These are phyloP conservation scores for Anagrus nilaparvatae DNA, from an alignment of 1,140 invertebrate species.

Conservation along the genomic window DNA sequence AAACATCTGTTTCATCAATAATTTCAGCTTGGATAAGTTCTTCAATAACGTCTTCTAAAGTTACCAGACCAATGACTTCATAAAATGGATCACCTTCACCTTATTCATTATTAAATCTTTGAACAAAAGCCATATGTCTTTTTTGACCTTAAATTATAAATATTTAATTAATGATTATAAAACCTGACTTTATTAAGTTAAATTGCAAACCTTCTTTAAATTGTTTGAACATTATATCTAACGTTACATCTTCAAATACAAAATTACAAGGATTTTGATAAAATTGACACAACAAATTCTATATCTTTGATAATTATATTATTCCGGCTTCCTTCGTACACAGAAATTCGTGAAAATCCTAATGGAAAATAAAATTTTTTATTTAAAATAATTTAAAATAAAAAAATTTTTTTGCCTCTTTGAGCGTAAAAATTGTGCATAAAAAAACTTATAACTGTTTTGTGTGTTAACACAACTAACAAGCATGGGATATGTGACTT, in stretches of 20 bases:
- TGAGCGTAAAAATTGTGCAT: too few species aligned
- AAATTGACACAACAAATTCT: constrained; percentile 92
- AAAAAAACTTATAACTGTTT: too few species aligned
- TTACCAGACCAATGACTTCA: constrained; percentile 85
- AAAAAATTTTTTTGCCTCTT: too few species aligned
- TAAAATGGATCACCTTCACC: constrained; percentile 84
- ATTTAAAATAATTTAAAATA: too few species aligned
- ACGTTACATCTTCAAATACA: constrained; percentile 89
- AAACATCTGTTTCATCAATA: constrained; percentile 88
- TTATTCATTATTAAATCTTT: constrained; percentile 74
- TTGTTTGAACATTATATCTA: constrained; percentile 93
- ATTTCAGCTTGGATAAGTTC: constrained; percentile 91
- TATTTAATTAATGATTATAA: constrained; percentile 1
- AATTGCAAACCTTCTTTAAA: constrained; percentile 69
- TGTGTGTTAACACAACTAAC: too few species aligned
- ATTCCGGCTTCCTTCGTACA: constrained; percentile 71
- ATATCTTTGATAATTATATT: constrained; percentile 97
- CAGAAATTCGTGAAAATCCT: constrained; percentile 92
- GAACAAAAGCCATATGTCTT: constrained; percentile 87
- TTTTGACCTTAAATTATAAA: constrained; percentile 52
- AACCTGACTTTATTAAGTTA: too few species aligned
- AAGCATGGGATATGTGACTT: too few species aligned
- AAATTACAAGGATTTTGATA: constrained; percentile 94
- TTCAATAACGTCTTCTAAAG: constrained; percentile 89
- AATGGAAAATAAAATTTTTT: constrained; percentile 25